These are phyloP conservation scores for Cephalotes varians DNA, from an alignment of 2,888 invertebrate species.

Conservation along the genomic window DNA sequence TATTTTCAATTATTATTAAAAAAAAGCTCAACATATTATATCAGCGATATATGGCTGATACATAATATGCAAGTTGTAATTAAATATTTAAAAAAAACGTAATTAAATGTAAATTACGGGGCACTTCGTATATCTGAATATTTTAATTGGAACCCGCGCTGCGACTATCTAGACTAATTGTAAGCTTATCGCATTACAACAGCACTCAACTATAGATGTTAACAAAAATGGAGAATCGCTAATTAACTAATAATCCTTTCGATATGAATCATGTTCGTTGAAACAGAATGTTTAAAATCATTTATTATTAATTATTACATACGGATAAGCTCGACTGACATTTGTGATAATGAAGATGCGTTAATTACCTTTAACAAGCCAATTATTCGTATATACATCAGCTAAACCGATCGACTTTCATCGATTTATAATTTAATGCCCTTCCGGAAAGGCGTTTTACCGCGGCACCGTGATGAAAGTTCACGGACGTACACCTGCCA, in stretches of 20 bases:
- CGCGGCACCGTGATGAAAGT: slow-evolving; percentile 53
- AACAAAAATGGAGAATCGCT: slow-evolving; percentile 7
- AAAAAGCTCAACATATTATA: not conserved
- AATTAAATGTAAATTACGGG: not conserved
- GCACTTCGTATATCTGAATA: not conserved
- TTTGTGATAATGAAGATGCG: slow-evolving; percentile 29
- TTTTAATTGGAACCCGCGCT: slow-evolving; percentile 1
- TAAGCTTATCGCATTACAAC: not conserved
- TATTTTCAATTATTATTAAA: not conserved
- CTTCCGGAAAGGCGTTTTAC: slow-evolving; percentile 19
- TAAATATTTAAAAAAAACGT: not conserved
- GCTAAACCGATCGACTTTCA: slow-evolving; percentile 60
- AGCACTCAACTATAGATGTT: not conserved
- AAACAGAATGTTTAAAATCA: not conserved
- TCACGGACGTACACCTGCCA: slow-evolving; percentile 50
- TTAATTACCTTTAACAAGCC: slow-evolving; percentile 64
- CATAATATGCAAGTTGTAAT: too few relatives aligned
- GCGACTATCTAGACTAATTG: not conserved
- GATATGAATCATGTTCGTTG: not conserved
- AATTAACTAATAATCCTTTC: slow-evolving; percentile 10
- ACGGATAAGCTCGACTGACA: slow-evolving; percentile 7
- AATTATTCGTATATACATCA: slow-evolving; percentile 53
- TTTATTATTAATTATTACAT: slow-evolving; percentile 39
- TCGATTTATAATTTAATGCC: slow-evolving; percentile 64
- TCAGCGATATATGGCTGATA: too few relatives aligned